Conservation (phyloP, 2,113 vertebrate species). For the Okapia johnstoni region DNA sequence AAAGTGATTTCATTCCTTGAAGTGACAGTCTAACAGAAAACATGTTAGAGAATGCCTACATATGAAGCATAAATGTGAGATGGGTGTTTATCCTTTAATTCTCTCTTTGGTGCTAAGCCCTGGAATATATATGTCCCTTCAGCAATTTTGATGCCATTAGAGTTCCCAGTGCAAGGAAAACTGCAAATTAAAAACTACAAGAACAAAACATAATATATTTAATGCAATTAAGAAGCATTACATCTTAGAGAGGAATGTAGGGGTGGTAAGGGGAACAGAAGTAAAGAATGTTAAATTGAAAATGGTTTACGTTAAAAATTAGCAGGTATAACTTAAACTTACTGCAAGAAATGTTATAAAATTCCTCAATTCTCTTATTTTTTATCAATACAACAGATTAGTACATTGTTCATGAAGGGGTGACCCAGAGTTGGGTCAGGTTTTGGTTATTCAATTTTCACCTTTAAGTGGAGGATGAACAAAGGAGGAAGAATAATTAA, state of each 20-base stretch:
- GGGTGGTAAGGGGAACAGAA: background rate
- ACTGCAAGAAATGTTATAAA: background rate
- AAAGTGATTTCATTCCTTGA: background rate
- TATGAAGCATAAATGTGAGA: background rate
- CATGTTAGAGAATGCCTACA: background rate
- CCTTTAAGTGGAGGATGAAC: background rate
- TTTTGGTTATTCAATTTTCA: background rate
- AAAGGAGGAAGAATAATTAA: slow-evolving; percentile 24
- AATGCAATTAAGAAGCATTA: background rate
- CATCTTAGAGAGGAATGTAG: background rate
- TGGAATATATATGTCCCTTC: background rate
- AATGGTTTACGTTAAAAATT: background rate
- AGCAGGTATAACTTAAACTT: background rate
- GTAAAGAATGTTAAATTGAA: background rate
- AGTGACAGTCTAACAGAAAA: background rate
- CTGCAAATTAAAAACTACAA: background rate
- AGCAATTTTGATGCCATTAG: background rate
- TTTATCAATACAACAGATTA: background rate
- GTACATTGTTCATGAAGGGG: background rate
- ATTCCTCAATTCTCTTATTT: background rate
- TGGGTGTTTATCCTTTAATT: background rate
- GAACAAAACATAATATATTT: background rate
- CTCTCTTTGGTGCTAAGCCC: background rate
- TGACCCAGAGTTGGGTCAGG: background rate
- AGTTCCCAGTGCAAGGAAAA: background rate